Percentiles rank a stretch among this genome's conserved stretches.
Evolutionary conservation across 2,113 vertebrate species (phyloP).

Genomic region (Eira barbara): DNA sequence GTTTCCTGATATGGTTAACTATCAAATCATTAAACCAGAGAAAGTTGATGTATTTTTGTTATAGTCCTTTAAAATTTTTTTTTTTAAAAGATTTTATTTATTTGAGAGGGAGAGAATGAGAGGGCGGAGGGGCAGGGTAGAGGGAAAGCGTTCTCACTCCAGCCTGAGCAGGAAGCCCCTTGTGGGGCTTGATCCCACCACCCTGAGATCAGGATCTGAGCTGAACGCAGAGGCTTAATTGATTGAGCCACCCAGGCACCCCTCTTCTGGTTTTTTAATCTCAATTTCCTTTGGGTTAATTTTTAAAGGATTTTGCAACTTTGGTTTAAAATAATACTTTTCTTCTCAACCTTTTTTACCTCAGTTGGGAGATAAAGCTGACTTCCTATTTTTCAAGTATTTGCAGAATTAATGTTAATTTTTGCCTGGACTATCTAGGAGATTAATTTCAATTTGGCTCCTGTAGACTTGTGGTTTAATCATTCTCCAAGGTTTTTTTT

Average conservation of each 20-base stretch:
- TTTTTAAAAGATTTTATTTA: neutral
- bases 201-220: neutral
- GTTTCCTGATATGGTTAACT: neutral
- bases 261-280: neutral
- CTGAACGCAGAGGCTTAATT: neutral
- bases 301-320: constrained; percentile 49
- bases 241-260: neutral
- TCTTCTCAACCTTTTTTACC: neutral
- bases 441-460: constrained; percentile 16
- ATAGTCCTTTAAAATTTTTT: neutral
- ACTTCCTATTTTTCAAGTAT: constrained; percentile 21
- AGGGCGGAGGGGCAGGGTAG: too few relatives aligned
- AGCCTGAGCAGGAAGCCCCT: neutral
- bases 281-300: constrained; percentile 38
- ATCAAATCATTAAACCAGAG: constrained; percentile 13
- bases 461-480: constrained; percentile 9
- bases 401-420: neutral
- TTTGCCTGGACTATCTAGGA: neutral
- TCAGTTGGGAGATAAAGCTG: neutral
- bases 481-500: neutral
- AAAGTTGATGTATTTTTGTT: neutral
- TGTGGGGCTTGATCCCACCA: neutral
- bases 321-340: constrained; percentile 13
- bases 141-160: too few relatives aligned
- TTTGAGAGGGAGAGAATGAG: neutral